Evolutionary conservation across 2,797 vertebrate species (phyloP).

Genomic region (Hapalemur alaotrensis): DNA sequence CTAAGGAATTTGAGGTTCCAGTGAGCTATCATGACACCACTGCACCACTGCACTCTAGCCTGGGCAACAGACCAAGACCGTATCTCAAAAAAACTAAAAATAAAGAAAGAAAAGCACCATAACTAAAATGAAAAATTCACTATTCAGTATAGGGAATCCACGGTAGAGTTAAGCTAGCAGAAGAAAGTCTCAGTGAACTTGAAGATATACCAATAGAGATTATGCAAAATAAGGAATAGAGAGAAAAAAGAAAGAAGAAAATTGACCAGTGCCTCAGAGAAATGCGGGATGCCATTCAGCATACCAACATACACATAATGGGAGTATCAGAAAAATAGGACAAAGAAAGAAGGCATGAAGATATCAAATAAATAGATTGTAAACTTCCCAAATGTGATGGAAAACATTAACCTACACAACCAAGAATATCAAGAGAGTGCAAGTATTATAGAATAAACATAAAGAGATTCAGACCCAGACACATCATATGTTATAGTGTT

Average conservation of each 20-base stretch:
- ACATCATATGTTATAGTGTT: not conserved
- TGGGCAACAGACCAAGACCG: not conserved
- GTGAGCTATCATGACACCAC: not conserved
- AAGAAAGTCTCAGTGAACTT: not conserved
- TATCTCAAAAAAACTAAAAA: not conserved
- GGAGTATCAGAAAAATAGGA: not conserved
- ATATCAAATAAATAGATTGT: not conserved
- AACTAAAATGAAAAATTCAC: not conserved
- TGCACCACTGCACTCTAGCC: not conserved
- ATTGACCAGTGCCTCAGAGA: not conserved
- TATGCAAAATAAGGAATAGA: not conserved
- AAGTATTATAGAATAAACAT: not conserved
- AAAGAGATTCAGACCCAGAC: not conserved
- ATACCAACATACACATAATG: fast-evolving
- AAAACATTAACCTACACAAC: not conserved
- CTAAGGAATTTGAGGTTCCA: not conserved
- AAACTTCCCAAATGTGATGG: not conserved
- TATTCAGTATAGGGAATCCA: not conserved
- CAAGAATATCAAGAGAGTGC: not conserved
- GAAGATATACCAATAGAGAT: not conserved
- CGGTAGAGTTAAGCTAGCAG: not conserved
- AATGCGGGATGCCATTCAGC: not conserved
- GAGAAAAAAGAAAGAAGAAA: not conserved
- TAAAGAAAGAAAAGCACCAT: not conserved
- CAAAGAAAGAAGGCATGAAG: not conserved